Evolutionary conservation across 1,140 invertebrate species (phyloP).

Genomic region (Hermetia illucens): DNA sequence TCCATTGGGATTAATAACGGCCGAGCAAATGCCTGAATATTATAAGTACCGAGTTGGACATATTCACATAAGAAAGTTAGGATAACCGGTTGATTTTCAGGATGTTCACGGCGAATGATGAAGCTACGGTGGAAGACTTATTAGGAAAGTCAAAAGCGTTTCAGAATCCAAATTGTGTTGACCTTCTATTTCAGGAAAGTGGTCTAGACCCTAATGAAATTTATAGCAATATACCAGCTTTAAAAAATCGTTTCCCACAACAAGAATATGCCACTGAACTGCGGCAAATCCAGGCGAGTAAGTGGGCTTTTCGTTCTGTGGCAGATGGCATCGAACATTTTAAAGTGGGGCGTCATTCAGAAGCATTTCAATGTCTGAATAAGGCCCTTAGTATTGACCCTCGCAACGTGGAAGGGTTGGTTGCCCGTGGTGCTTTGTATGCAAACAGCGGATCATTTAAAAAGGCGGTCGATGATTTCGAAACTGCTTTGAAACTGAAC

Average conservation of each 20-base stretch:
- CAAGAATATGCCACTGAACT: slow-evolving; percentile 71
- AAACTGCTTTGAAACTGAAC: slow-evolving; percentile 75
- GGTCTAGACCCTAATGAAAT: slow-evolving; percentile 22
- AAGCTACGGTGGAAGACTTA: slow-evolving; percentile 27
- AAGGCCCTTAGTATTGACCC: slow-evolving; percentile 86
- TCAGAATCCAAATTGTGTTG: slow-evolving; percentile 79
- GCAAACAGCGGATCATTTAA: slow-evolving; percentile 87
- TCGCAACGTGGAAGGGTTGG: slow-evolving; percentile 84
- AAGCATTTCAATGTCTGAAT: slow-evolving; percentile 90
- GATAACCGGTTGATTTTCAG: slow-evolving; percentile 39
- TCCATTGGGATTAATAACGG: slow-evolving; percentile 66
- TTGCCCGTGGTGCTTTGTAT: slow-evolving; percentile 84
- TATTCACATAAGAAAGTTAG: not conserved
- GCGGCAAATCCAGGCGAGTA: slow-evolving; percentile 74
- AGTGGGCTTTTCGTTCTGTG: slow-evolving; percentile 79
- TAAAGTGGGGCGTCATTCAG: slow-evolving; percentile 75
- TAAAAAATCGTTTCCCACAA: slow-evolving; percentile 56
- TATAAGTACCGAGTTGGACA: slow-evolving; percentile 66
- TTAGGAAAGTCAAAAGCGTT: slow-evolving; percentile 74
- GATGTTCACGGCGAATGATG: slow-evolving; percentile 57
- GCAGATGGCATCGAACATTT: slow-evolving; percentile 88
- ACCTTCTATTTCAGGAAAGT: slow-evolving; percentile 18
- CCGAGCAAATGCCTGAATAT: slow-evolving; percentile 68
- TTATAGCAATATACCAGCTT: slow-evolving; percentile 56
- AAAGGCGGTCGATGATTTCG: slow-evolving; percentile 89